Evolutionary conservation across 1,140 invertebrate genomes (phyloP), one percentile per base, ranked within the genome.

Genomic region (Drosophila tropicalis): DNA sequence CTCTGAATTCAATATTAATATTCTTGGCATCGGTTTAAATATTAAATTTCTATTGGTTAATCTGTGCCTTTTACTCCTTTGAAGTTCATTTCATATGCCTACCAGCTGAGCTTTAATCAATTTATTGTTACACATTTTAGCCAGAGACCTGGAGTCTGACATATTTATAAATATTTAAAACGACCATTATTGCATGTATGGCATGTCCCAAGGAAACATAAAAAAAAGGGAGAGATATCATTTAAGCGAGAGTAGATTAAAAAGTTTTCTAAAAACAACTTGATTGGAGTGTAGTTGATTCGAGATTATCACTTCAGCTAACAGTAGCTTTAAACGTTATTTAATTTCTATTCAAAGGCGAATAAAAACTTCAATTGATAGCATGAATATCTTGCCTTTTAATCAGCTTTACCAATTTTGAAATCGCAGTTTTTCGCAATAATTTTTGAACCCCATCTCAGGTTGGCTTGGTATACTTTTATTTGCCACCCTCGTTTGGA

Each of bases 91-190:
- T 29, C 34, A 7, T 25, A 19, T 5, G 5, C 9, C 10, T 62
- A 44, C 47, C 56, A 67, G 64, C 65, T 69, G 60, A 29, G 54
- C 67, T 51, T 58, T 41, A 70, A 73, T 70, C 71, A 70, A 73
- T 75, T 75, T 69, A 76, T 69, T 34, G 56, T 58, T 58, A 32
- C 25, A 54, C 29, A 29, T 76, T 75, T 36, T 41, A 32, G 41
- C 41, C 40, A 15, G 29, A 39, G 36, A 7, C 32, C 44, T 22
- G 69, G 10, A 39, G 17, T 12, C 13, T 29, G 44, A 17, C 17
- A 51, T 19, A 34, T 39, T 6, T 32, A 67, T 73, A 17, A 70
- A 72, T 72, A 62, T 70, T 72, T 72, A 6, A 72, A 19, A 15
- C 5, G 13, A 0, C 19, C 51, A 72, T 70, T 57, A 70, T 13